phyloP scores from a whole-genome alignment of 2,113 vertebrate species.

The Prolemur simus region DNA sequence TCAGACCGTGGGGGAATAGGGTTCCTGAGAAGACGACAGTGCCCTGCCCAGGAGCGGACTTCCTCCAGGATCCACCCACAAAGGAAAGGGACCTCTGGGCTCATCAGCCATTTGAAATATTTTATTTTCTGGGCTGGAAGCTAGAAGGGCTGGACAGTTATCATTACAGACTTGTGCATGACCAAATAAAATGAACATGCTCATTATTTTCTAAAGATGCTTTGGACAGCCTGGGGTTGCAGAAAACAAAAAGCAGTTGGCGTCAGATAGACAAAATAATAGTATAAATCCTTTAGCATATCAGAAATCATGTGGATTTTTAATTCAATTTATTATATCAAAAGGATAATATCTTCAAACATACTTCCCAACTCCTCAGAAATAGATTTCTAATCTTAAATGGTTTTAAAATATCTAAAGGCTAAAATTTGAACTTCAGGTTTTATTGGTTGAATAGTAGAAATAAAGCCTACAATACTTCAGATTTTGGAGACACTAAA shows the following conservation, averaged over 20 bases:
- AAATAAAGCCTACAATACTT: not conserved
- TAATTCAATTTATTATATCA: not conserved
- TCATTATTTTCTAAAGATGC: not conserved
- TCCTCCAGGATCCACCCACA: not conserved
- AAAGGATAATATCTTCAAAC: not conserved
- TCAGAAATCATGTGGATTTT: not conserved
- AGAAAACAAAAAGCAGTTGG: not conserved
- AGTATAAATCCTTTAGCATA: not conserved
- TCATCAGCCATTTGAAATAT: not conserved
- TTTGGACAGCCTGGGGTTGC: not conserved
- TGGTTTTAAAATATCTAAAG: constrained; percentile 25
- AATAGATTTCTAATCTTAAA: not conserved
- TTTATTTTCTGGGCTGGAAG: not conserved
- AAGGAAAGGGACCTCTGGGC: not conserved
- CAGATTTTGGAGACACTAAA: not conserved
- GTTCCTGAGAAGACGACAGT: not conserved
- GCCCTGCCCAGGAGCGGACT: too few species aligned
- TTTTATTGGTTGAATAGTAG: not conserved
- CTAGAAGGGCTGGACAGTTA: not conserved
- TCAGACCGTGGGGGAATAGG: not conserved
- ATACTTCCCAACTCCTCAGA: not conserved
- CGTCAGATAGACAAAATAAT: not conserved
- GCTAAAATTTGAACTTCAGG: constrained; percentile 3
- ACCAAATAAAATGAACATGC: not conserved
- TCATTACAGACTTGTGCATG: not conserved